phyloP scores from a whole-genome alignment of 2,113 vertebrate species.

The Atrichornis clamosus region DNA sequence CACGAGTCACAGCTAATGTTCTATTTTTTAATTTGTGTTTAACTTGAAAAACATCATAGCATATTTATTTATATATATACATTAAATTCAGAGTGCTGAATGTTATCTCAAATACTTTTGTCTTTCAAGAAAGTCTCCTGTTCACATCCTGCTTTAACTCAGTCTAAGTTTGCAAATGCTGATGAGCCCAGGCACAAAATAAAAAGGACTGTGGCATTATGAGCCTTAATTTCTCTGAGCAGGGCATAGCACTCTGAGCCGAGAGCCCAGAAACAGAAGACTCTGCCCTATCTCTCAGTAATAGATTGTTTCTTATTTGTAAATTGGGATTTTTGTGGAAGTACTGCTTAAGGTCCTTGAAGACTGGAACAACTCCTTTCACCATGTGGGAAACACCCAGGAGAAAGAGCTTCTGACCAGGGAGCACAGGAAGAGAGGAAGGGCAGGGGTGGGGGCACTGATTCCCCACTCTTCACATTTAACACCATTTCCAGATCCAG shows the following conservation, averaged over 20 bases:
- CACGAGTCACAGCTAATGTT: neutral
- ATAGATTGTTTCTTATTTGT: neutral
- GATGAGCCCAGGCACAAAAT: neutral
- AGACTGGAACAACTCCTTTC: neutral
- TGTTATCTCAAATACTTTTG: neutral
- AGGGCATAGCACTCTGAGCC: neutral
- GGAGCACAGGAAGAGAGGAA: neutral
- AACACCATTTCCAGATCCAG: neutral
- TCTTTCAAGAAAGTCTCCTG: neutral
- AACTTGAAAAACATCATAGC: neutral
- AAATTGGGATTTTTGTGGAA: neutral
- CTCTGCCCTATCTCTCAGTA: neutral
- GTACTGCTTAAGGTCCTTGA: neutral
- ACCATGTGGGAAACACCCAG: neutral
- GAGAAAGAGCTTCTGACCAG: neutral
- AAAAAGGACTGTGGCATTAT: neutral
- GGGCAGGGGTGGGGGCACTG: rapidly evolving
- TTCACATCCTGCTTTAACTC: neutral
- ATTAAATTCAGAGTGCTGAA: neutral
- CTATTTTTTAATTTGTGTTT: neutral
- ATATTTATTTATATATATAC: neutral
- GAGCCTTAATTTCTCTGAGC: neutral
- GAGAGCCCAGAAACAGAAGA: neutral
- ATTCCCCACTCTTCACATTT: neutral
- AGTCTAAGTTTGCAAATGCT: neutral